phyloP scores from a whole-genome alignment of 2,888 invertebrate genomes.

The Lysandra coridon region DNA sequence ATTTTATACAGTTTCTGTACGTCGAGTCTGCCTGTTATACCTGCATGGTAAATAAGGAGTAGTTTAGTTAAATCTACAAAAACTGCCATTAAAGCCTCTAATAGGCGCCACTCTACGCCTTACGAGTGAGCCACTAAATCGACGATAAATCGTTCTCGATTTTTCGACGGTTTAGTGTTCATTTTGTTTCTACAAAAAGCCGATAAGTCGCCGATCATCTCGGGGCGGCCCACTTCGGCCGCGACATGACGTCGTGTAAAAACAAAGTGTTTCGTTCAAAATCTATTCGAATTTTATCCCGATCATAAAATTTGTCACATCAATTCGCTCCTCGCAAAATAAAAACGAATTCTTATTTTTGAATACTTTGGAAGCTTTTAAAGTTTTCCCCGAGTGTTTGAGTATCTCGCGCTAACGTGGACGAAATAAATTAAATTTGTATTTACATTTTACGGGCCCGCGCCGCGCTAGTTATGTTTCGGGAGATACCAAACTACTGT shows the following conservation, averaged over 20 bases:
- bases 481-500: not conserved
- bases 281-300: slow-evolving; percentile 11
- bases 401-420: slow-evolving; percentile 3
- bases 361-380: slow-evolving; percentile 5
- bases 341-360: slow-evolving; percentile 17
- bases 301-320: slow-evolving; percentile 30
- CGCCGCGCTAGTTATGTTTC: not conserved
- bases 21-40: no score
- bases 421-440: slow-evolving; percentile 13
- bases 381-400: slow-evolving; percentile 14
- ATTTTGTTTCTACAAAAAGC: not conserved
- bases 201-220: not conserved
- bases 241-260: not conserved
- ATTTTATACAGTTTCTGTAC: not conserved
- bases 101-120: not conserved
- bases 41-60: no score
- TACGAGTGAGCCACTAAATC: not conserved
- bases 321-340: not conserved
- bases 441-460: slow-evolving; percentile 7
- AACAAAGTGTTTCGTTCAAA: slow-evolving; percentile 17
- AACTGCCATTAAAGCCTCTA: not conserved
- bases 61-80: no score
- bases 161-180: no score
- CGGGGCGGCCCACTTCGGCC: not conserved
- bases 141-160: not conserved